These are phyloP conservation scores for Mizuhopecten yessoensis DNA, from an alignment of 1,140 invertebrate genomes.

Conservation along the genomic window DNA sequence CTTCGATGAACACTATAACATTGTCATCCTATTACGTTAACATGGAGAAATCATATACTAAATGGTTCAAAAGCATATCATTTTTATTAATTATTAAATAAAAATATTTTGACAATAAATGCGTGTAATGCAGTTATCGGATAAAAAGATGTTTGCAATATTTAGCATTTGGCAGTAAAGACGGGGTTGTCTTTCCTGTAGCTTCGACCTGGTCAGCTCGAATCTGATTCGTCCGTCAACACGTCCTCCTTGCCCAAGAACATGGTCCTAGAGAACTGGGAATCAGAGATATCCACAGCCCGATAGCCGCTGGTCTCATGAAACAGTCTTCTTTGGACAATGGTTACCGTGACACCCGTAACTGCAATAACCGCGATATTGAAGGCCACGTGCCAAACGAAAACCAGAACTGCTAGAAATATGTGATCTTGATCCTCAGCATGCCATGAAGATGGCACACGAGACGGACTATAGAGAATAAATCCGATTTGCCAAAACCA, in stretches of 20 bases:
- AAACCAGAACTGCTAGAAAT: not conserved
- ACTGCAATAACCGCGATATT: not conserved
- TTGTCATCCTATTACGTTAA: no score
- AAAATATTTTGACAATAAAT: no score
- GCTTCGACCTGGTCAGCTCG: no score
- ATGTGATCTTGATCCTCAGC: not conserved
- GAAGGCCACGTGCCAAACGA: not conserved
- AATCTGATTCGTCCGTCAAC: not conserved
- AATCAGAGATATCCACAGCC: not conserved
- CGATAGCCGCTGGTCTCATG: not conserved
- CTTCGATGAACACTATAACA: no score
- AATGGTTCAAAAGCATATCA: no score
- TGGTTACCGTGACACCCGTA: not conserved
- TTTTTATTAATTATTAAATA: no score
- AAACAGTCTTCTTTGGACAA: not conserved
- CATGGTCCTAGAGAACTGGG: not conserved
- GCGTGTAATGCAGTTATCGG: no score
- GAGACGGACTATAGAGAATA: not conserved
- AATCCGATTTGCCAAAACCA: constrained; percentile 18
- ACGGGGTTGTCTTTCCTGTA: no score
- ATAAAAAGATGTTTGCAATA: no score
- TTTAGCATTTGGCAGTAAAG: no score
- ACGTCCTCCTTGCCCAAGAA: not conserved
- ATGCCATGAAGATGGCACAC: not conserved
- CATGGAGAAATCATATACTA: no score